These are phyloP conservation scores for Ridgeia piscesae DNA, from an alignment of 1,140 invertebrate genomes.

Conservation along the genomic window DNA sequence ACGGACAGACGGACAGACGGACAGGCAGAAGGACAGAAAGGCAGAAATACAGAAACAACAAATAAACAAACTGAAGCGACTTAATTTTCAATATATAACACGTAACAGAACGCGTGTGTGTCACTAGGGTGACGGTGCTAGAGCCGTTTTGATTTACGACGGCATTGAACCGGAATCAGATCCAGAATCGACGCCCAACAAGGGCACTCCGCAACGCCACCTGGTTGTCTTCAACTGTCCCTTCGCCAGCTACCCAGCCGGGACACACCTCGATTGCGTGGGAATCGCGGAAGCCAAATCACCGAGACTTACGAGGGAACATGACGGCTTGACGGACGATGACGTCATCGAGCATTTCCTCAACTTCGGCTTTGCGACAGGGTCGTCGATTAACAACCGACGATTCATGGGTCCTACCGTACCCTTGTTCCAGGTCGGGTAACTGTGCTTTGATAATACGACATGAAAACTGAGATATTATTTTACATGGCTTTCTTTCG, in stretches of 20 bases:
- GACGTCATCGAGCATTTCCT: constrained; percentile 18
- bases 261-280: neutral
- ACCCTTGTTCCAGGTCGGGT: neutral
- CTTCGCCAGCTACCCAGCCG: constrained; percentile 6
- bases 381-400: constrained; percentile 18
- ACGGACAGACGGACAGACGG: too few species aligned
- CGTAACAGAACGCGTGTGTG: neutral
- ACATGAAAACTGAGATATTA: neutral
- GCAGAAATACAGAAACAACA: too few species aligned
- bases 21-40: too few species aligned
- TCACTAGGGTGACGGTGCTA: neutral
- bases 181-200: neutral
- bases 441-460: neutral
- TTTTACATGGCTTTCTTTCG: neutral
- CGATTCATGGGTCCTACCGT: neutral
- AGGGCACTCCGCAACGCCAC: neutral
- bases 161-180: neutral
- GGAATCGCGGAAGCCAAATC: neutral
- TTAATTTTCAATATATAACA: too few species aligned
- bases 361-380: constrained; percentile 19
- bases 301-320: neutral
- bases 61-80: too few species aligned
- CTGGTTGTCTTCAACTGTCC: constrained; percentile 21
- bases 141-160: constrained; percentile 1
- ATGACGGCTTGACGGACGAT: neutral